A percentile compares a stretch with the other conserved stretches of the same genome.
Evolutionary conservation across 2,797 vertebrate species (phyloP).

Genomic region (Varecia variegata): DNA sequence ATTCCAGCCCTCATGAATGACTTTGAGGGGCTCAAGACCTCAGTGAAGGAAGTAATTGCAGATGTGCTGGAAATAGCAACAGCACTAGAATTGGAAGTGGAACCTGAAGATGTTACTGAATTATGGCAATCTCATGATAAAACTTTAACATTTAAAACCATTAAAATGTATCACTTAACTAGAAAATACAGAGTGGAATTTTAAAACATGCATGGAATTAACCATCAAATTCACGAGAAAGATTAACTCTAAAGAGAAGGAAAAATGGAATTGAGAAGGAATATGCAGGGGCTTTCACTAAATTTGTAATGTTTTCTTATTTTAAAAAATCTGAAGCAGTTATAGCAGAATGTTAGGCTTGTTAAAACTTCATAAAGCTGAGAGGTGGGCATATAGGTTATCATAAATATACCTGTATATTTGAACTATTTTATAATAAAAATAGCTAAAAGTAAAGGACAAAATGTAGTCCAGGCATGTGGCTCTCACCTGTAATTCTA

Average conservation of each 20-base stretch:
- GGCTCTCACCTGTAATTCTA: background rate
- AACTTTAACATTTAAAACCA: background rate
- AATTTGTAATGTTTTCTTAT: background rate
- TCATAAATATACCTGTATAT: background rate
- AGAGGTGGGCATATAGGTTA: background rate
- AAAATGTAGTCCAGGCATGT: background rate
- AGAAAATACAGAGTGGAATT: background rate
- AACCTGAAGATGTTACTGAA: background rate
- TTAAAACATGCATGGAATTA: background rate
- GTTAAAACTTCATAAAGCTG: constrained; percentile 6
- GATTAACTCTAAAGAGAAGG: background rate
- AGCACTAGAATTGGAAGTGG: background rate
- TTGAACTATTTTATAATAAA: constrained; percentile 13
- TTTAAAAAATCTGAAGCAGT: background rate
- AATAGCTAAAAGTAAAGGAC: background rate
- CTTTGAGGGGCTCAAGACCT: background rate
- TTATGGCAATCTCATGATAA: background rate
- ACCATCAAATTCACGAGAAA: background rate
- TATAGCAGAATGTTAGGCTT: background rate
- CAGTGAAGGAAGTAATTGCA: background rate
- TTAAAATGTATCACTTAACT: background rate
- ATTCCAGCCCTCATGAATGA: background rate
- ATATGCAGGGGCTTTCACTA: background rate
- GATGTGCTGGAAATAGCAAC: background rate
- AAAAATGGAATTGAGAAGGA: background rate